Conservation (phyloP, 2,888 invertebrate species). For the Xestobium rufovillosum region DNA sequence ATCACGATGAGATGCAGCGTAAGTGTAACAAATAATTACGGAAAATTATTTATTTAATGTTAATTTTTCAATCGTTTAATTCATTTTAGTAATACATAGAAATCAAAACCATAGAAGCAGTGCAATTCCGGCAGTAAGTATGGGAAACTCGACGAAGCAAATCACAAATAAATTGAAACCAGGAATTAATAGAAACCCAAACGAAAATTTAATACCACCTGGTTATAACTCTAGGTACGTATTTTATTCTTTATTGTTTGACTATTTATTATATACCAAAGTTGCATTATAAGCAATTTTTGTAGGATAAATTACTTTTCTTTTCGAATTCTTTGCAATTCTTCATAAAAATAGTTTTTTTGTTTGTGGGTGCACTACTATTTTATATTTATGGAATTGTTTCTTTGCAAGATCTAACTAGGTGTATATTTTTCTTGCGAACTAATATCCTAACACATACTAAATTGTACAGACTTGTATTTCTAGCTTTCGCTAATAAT, state of each 20-base stretch:
- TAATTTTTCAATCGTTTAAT: conserved; percentile 10
- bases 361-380: too few relatives aligned
- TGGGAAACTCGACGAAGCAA: conserved; percentile 73
- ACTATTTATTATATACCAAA: too few relatives aligned
- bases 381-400: too few relatives aligned
- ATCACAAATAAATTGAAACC: conserved; percentile 88
- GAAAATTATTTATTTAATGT: conserved; percentile 7
- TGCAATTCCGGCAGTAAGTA: conserved; percentile 56
- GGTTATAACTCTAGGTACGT: conserved; percentile 56
- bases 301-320: too few relatives aligned
- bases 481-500: too few relatives aligned
- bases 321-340: too few relatives aligned
- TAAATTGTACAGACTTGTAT: too few relatives aligned
- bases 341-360: too few relatives aligned
- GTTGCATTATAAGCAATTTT: too few relatives aligned
- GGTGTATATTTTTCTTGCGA: too few relatives aligned
- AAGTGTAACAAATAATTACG: conserved; percentile 47
- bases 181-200: conserved; percentile 69
- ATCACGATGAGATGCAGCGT: conserved; percentile 70
- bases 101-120: conserved; percentile 74
- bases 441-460: too few relatives aligned
- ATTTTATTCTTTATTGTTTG: neutral
- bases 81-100: conserved; percentile 63
- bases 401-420: too few relatives aligned
- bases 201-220: conserved; percentile 64